Percentiles rank a stretch among this genome's conserved stretches.
Evolutionary conservation across 2,113 vertebrate genomes (phyloP).

Genomic region (Ochotona curzoniae): DNA sequence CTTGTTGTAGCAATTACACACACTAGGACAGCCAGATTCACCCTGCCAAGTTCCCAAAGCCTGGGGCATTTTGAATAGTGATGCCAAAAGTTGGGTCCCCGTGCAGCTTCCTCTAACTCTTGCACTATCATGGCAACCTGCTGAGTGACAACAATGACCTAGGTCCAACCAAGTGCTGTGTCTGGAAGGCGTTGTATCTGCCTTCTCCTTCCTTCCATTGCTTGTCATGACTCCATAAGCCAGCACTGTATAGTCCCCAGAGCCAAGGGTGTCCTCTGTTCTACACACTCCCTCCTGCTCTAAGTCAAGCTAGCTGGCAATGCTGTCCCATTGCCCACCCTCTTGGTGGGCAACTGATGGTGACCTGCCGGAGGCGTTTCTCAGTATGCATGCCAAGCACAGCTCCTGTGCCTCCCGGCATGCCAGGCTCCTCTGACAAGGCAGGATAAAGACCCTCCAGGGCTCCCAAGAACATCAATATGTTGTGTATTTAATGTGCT

Average conservation of each 20-base stretch:
- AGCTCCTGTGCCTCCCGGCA: conserved; percentile 83
- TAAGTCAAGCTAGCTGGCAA: neutral
- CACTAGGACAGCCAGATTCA: conserved; percentile 1
- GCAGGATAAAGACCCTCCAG: conserved; percentile 89
- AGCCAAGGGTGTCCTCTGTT: neutral
- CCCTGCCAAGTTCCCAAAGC: conserved; percentile 51
- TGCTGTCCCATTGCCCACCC: conserved; percentile 38
- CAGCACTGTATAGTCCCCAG: neutral
- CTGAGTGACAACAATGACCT: neutral
- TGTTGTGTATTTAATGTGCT: conserved; percentile 91
- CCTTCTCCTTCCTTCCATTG: no score
- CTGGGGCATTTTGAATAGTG: neutral
- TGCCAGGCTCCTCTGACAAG: conserved; percentile 85
- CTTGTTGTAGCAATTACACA: conserved; percentile 59
- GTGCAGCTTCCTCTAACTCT: neutral
- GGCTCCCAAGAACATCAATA: conserved; percentile 89
- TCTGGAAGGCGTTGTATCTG: neutral
- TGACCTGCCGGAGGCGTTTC: conserved; percentile 69
- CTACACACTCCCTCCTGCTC: neutral
- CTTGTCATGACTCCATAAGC: neutral
- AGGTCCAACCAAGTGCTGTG: neutral
- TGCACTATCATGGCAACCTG: neutral
- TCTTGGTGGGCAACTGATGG: conserved; percentile 65
- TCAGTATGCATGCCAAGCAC: conserved; percentile 73
- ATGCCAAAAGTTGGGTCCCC: neutral